Evolutionary conservation across 2,888 invertebrate genomes (phyloP).

Genomic region (Orthonevra nobilis): DNA sequence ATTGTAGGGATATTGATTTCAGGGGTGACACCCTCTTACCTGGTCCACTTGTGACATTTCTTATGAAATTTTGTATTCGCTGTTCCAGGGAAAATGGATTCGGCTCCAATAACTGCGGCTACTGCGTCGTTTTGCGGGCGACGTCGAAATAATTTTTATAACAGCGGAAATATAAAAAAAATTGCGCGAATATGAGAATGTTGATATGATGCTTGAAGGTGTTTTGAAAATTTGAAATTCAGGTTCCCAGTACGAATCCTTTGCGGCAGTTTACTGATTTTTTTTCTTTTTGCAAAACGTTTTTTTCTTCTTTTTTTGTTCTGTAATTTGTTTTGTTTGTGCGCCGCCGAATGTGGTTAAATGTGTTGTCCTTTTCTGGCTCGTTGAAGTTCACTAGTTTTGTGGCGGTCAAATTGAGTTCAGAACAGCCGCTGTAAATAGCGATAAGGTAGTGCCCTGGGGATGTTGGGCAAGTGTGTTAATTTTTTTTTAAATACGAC

Average conservation of each 20-base stretch:
- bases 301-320: conserved; percentile 34
- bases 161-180: too few species aligned
- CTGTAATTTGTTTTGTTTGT: conserved; percentile 64
- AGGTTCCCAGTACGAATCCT: too few species aligned
- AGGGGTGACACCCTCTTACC: conserved; percentile 65
- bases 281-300: conserved; percentile 44
- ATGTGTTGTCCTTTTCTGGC: conserved; percentile 3
- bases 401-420: neutral
- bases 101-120: neutral
- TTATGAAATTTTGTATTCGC: neutral
- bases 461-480: too few species aligned
- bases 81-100: neutral
- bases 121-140: conserved; percentile 21
- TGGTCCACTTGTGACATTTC: conserved; percentile 74
- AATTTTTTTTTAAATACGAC: neutral
- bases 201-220: too few species aligned
- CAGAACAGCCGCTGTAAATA: conserved; percentile 12
- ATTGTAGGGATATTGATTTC: conserved; percentile 46
- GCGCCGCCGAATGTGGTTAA: conserved; percentile 23
- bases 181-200: neutral
- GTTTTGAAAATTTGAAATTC: too few species aligned
- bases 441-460: conserved; percentile 25
- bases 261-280: conserved; percentile 50
- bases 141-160: too few species aligned
- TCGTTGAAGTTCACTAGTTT: conserved; percentile 7